phyloP scores from a whole-genome alignment of 2,888 invertebrate genomes.

The Argyra leucocephala region DNA sequence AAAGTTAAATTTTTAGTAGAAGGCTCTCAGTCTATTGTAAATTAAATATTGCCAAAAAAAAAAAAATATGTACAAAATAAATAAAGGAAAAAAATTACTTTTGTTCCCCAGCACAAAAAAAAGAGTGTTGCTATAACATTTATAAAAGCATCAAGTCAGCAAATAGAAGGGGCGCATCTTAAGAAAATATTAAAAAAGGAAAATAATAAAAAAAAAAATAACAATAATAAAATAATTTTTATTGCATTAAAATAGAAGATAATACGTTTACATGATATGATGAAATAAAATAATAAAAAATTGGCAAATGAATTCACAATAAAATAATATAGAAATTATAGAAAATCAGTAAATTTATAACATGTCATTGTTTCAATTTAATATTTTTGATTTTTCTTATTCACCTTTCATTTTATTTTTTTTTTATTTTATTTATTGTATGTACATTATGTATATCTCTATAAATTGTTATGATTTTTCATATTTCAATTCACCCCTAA shows the following conservation, averaged over 20 bases:
- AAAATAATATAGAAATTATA: not conserved
- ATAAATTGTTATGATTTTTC: not conserved
- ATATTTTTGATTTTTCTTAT: not conserved
- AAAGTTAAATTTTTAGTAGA: too few species aligned
- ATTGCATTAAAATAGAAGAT: slow-evolving; percentile 7
- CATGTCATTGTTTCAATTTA: slow-evolving; percentile 11
- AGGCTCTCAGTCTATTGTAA: too few species aligned
- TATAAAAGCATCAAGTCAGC: not conserved
- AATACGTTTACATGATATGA: not conserved
- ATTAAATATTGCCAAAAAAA: too few species aligned
- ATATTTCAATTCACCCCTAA: not conserved
- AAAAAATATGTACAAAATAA: too few species aligned
- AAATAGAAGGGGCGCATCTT: not conserved
- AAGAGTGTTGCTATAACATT: not conserved
- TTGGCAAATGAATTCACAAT: not conserved
- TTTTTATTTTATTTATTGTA: too few species aligned
- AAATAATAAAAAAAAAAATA: not conserved
- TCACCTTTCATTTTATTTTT: too few species aligned
- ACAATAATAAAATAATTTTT: not conserved
- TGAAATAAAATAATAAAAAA: not conserved
- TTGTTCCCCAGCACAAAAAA: too few species aligned
- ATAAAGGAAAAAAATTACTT: too few species aligned
- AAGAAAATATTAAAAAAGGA: not conserved
- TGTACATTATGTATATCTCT: too few species aligned
- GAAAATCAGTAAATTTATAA: slow-evolving; percentile 8